A percentile compares a stretch with the other conserved stretches of the same genome.
These are phyloP conservation scores for Elephantulus edwardii DNA, from an alignment of 2,113 vertebrate species.

Conservation along the genomic window DNA sequence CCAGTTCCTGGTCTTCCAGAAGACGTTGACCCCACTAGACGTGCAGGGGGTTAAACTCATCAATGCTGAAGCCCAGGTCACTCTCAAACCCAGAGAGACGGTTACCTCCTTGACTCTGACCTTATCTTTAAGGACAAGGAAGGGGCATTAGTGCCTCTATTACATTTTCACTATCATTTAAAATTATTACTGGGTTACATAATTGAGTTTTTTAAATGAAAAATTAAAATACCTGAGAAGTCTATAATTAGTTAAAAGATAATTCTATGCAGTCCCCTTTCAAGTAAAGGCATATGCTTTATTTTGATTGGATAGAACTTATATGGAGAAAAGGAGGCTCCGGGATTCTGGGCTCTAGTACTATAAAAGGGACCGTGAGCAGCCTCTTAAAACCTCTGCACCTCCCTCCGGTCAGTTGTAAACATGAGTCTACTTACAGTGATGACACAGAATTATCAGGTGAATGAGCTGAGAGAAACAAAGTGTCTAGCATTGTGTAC, in stretches of 20 bases:
- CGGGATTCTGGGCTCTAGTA: not conserved
- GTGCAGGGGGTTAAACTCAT: not conserved
- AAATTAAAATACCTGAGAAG: slow-evolving; percentile 8
- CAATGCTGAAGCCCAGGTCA: not conserved
- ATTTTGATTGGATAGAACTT: not conserved
- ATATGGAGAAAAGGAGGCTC: not conserved
- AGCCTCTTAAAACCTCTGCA: not conserved
- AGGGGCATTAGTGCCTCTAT: not conserved
- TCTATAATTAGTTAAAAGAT: not conserved
- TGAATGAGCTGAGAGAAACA: not conserved
- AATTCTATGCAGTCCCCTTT: not conserved
- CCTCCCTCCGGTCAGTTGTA: not conserved
- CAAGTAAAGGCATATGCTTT: not conserved
- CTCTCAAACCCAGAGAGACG: not conserved
- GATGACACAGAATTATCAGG: not conserved
- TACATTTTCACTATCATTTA: slow-evolving; percentile 1
- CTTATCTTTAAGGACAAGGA: not conserved
- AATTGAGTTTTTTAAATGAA: slow-evolving; percentile 4
- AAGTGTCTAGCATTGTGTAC: not conserved
- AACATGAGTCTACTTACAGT: too few relatives aligned
- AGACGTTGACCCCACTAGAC: too few relatives aligned
- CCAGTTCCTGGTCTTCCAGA: not conserved
- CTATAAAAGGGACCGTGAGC: too few relatives aligned
- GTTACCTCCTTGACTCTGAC: not conserved
- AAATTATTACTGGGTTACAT: not conserved